These are phyloP conservation scores for Deroplatys truncata DNA, from an alignment of 2,888 invertebrate genomes.

Conservation along the genomic window DNA sequence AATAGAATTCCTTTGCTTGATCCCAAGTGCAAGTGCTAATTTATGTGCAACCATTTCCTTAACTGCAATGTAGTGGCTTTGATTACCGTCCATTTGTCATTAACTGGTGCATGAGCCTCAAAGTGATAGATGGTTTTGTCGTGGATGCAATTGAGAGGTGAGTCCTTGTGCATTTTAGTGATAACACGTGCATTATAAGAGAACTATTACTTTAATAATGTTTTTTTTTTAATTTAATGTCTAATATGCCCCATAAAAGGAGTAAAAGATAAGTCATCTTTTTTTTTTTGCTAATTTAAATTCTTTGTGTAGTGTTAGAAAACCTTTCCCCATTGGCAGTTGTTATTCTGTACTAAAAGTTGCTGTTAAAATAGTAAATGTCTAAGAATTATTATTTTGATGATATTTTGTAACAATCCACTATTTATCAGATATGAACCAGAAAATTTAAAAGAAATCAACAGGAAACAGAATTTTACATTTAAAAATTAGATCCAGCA, in stretches of 20 bases:
- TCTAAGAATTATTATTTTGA: not conserved
- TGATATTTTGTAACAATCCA: not conserved
- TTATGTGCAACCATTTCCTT: slow-evolving; percentile 39
- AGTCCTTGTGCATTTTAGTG: slow-evolving; percentile 33
- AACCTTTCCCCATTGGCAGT: not conserved
- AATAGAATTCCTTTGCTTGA: not conserved
- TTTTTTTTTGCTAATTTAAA: not conserved
- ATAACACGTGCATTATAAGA: not conserved
- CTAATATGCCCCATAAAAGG: not conserved
- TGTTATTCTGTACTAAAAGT: not conserved
- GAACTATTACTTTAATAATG: not conserved
- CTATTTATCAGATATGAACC: no score
- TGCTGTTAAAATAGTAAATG: not conserved
- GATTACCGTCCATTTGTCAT: slow-evolving; percentile 89
- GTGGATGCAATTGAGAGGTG: slow-evolving; percentile 90
- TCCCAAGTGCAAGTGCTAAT: not conserved
- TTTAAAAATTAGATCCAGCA: no score
- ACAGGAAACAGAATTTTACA: no score
- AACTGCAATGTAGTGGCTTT: slow-evolving; percentile 63
- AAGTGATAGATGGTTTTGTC: slow-evolving; percentile 81
- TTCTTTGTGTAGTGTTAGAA: not conserved
- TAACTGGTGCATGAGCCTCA: slow-evolving; percentile 88
- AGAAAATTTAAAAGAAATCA: no score
- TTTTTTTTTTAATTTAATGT: not conserved
- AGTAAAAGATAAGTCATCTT: not conserved